Conservation (phyloP, 53 echinoderm and acorn worm species). For the Crossaster papposus region DNA sequence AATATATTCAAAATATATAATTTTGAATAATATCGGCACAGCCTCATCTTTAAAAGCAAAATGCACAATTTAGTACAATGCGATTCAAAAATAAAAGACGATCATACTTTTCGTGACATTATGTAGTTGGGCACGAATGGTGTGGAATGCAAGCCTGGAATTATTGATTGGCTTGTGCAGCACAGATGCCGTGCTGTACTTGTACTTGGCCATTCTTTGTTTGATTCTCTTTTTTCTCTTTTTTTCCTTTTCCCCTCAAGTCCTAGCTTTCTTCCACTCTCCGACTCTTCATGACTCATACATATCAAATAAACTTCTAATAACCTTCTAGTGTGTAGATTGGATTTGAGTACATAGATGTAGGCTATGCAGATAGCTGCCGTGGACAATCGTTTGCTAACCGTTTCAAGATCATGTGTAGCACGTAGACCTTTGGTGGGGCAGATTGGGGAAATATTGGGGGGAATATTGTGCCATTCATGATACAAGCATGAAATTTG, state of each 20-base stretch:
- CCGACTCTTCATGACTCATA: constrained; percentile 53
- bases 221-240: not conserved
- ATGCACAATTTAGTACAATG: not conserved
- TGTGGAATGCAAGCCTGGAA: not conserved
- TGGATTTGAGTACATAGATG: not conserved
- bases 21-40: not conserved
- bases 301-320: constrained; percentile 55
- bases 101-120: not conserved
- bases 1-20: too few relatives aligned
- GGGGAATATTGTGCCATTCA: too few relatives aligned
- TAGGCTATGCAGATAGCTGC: constrained; percentile 11
- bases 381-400: not conserved
- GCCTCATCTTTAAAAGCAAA: not conserved
- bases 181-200: not conserved
- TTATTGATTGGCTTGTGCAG: constrained; percentile 19
- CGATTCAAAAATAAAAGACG: not conserved
- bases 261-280: not conserved
- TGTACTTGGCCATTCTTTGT: not conserved
- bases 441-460: too few relatives aligned
- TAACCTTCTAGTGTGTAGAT: not conserved
- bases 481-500: too few relatives aligned
- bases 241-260: not conserved
- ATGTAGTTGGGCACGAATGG: not conserved
- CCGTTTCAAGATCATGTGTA: constrained; percentile 8
- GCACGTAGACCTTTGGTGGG: too few relatives aligned